These are phyloP conservation scores for Drosophila diplacantha DNA, from an alignment of 2,888 invertebrate species.

Conservation along the genomic window DNA sequence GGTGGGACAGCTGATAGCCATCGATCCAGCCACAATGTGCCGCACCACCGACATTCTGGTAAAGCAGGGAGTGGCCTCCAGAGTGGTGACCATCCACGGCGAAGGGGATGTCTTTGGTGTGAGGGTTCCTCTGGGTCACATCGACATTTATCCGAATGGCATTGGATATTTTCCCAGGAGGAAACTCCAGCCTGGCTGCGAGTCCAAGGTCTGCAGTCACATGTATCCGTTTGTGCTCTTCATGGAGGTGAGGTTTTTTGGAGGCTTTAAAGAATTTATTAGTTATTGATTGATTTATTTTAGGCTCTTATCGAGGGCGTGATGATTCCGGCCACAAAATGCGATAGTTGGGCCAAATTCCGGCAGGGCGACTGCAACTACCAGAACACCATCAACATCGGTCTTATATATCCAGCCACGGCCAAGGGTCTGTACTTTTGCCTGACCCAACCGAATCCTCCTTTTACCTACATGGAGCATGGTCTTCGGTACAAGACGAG, in stretches of 20 bases:
- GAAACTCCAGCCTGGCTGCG: conserved; percentile 74
- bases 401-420: conserved; percentile 62
- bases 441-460: conserved; percentile 70
- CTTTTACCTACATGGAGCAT: conserved; percentile 70
- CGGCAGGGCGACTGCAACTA: conserved; percentile 62
- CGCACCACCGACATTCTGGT: conserved; percentile 66
- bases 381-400: conserved; percentile 63
- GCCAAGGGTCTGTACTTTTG: conserved; percentile 72
- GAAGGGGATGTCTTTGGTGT: conserved; percentile 73
- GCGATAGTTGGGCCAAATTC: conserved; percentile 72
- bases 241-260: conserved; percentile 55
- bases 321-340: conserved; percentile 71
- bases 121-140: conserved; percentile 63
- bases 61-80: conserved; percentile 53
- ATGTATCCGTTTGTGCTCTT: conserved; percentile 74
- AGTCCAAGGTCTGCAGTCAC: conserved; percentile 69
- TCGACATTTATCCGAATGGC: conserved; percentile 75
- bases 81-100: conserved; percentile 73
- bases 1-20: conserved; percentile 71
- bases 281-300: neutral
- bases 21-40: conserved; percentile 74
- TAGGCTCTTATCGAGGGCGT: conserved; percentile 68
- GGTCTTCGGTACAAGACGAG: conserved; percentile 61
- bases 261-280: rapidly evolving
- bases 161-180: conserved; percentile 68